Conservation (phyloP, 1,140 invertebrate genomes). For the Drosophila tsacasi region DNA sequence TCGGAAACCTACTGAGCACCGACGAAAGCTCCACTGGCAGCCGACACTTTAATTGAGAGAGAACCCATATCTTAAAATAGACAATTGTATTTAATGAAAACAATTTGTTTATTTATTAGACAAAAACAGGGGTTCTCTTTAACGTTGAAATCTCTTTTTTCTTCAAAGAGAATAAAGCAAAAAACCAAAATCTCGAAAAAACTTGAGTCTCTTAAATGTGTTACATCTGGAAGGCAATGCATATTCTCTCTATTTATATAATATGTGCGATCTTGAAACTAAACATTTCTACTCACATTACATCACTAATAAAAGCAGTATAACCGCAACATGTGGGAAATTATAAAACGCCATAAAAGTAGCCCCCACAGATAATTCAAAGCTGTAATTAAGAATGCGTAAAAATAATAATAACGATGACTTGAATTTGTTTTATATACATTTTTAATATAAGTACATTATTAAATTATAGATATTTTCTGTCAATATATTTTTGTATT, state of each 20-base stretch:
- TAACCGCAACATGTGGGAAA: neutral
- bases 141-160: neutral
- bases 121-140: neutral
- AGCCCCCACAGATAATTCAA: neutral
- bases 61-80: neutral
- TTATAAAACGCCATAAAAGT: conserved; percentile 1
- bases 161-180: too few relatives aligned
- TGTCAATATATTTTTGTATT: too few relatives aligned
- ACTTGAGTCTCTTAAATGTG: neutral
- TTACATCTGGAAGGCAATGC: neutral
- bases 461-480: too few relatives aligned
- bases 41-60: neutral
- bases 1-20: neutral
- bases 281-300: neutral
- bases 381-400: neutral
- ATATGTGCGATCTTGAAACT: neutral
- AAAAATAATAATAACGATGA: conserved; percentile 6
- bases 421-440: neutral
- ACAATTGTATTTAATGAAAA: neutral
- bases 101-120: neutral
- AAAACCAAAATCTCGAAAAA: neutral
- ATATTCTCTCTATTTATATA: neutral
- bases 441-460: too few relatives aligned
- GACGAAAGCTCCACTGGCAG: neutral
- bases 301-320: neutral